Base-by-base conservation (phyloP, 2,888 invertebrate species). In the Rugalucina vietnamica region DNA sequence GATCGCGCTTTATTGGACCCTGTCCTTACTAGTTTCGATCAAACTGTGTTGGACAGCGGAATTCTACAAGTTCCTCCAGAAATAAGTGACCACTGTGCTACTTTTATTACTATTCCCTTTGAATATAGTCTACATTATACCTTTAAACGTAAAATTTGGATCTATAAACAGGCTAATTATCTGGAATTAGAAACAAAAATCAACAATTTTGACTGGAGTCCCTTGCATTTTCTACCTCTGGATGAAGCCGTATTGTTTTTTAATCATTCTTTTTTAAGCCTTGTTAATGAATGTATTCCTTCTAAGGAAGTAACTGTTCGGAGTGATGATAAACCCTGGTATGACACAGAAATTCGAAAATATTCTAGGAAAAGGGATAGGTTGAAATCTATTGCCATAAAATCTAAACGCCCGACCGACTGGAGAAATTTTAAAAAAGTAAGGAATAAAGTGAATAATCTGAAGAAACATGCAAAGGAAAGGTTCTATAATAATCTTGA, bases 241-340 rank as follows among this genome's bases (percentile, higher is more conserved):
- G n/a, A 54, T 21, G 12, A 54, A 21, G 21, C 54, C n/a, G 54
- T 54, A 21, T 18, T n/a, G n/a, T 54, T 14, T 54, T 54, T 54
- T 54, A 54, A 54, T 54, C 4, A 18, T 4, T 8, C 21, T 34
- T 50, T 76, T 34, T 49, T 72, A 0, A 49, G 77, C 18, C 24
- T 76, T n/a, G 76, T 76, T 57, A 14, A 50, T 32, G 2, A 69
- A 49, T 75, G 83, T 60, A 83, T 83, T 36, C 79, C 83, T 4
- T 70, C 39, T 1, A 73, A 77, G 54, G 54, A 54, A 27, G 72
- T 79, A 57, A 83, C 83, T 12, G 34, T 79, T 49, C 70, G 79
- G 21, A 54, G 54, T 21, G 54, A 54, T 21, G 54, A 54, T 54
- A 54, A 54, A n/a, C n/a, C n/a, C n/a, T n/a, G n/a, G n/a, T n/a